Evolutionary conservation across 1,140 invertebrate genomes (phyloP), one percentile per base, ranked within the genome.

Genomic region (Aphidius gifuensis): DNA sequence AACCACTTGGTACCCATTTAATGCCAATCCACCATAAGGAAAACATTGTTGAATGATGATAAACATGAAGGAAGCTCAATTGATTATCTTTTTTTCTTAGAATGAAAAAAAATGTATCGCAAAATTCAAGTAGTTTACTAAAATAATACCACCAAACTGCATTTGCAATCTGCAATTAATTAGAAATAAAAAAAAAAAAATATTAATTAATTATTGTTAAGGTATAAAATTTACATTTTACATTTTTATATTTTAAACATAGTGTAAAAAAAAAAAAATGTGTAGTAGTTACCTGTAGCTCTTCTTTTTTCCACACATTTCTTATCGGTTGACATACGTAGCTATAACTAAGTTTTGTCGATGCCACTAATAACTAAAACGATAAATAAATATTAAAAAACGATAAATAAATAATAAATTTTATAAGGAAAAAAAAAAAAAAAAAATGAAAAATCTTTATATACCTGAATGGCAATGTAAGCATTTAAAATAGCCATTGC

Each of bases 91-190:
- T 96, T 75, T 95, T 94, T 44, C 93, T 84, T 42, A 96, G 74
- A 61, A 96, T 94, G 68, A 96, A 93, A 83, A 96, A 96, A 67
- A 92, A 85, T 0, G 95, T 97, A 76, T 98, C 96, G 67, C 91
- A 87, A 77, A 98, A 94, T 79, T 98, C 96, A 32, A 98, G 77
- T 32, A 94, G 84, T 80, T 98, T 98, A 39, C 95, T 96, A 72
- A 96, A 89, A 76, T 96, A 97, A 75, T 97, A 98, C 93, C 93
- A 97, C 94, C 94, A 98, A 16, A 98, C 86, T 1, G 94, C 93
- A 70, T 90, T 85, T 0, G 94, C 92, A 79, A 97, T 94, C 94
- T 97, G 79, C 39, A 62, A 65, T 16, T 40, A 43, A 62, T 9
- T 16, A 16, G 16, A 1, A 16, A 16, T 16, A 16, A 16, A 16